Evolutionary conservation across 2,888 invertebrate species (phyloP).

Genomic region (Leucozona laternaria): DNA sequence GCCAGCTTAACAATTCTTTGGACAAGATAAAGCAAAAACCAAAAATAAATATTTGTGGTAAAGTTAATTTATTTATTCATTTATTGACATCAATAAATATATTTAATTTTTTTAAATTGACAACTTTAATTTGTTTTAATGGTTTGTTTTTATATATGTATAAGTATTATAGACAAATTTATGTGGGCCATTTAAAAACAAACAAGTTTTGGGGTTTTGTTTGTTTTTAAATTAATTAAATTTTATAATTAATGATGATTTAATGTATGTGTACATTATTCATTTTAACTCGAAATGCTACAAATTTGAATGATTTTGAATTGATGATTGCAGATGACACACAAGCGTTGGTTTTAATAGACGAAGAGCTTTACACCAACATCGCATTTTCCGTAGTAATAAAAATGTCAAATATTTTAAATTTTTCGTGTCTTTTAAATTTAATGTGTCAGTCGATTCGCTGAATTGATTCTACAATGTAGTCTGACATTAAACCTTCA

Average conservation of each 20-base stretch:
- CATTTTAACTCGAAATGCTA: neutral
- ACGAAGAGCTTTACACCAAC: neutral
- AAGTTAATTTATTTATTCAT: slow-evolving; percentile 14
- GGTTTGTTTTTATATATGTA: neutral
- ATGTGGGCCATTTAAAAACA: slow-evolving; percentile 8
- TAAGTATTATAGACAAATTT: neutral
- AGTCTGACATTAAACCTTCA: too few species aligned
- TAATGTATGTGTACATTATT: neutral
- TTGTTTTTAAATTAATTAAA: neutral
- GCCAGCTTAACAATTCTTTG: slow-evolving; percentile 1
- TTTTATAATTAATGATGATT: slow-evolving; percentile 1
- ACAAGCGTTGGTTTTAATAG: neutral
- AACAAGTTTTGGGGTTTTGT: neutral
- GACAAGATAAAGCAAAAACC: slow-evolving; percentile 9
- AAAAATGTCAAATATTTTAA: too few species aligned
- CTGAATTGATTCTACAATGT: too few species aligned
- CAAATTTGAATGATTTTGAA: neutral
- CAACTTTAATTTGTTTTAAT: slow-evolving; percentile 4
- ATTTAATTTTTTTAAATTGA: slow-evolving; percentile 18
- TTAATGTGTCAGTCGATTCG: too few species aligned
- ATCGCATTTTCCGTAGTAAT: too few species aligned
- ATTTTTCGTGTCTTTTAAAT: too few species aligned
- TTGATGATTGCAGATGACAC: neutral
- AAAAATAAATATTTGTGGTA: slow-evolving; percentile 1
- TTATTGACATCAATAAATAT: slow-evolving; percentile 30